phyloP scores from a whole-genome alignment of 64 coral and sea anemone species.

The Stylophora pistillata region DNA sequence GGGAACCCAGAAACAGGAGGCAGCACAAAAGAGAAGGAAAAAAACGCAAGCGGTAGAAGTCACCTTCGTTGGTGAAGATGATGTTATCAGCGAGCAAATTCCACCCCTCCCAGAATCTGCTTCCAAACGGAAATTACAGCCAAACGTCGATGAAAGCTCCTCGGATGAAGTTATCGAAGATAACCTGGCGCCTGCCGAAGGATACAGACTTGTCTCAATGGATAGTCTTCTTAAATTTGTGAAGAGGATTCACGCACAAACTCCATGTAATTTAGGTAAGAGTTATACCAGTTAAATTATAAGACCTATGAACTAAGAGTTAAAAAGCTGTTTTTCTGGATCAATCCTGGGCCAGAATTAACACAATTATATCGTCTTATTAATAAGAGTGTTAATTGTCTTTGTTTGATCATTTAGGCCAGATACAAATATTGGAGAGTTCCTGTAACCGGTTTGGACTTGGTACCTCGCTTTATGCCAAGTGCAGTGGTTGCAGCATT shows the following conservation, averaged over 20 bases:
- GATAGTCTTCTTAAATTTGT: too few species aligned
- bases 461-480: conserved; percentile 4
- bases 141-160: neutral
- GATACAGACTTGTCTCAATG: too few species aligned
- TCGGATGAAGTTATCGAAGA: neutral
- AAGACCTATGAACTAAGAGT: too few species aligned
- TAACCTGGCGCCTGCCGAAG: neutral
- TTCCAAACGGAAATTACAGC: neutral
- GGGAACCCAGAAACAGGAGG: too few species aligned
- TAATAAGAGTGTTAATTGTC: too few species aligned
- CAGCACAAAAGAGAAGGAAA: too few species aligned
- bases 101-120: too few species aligned
- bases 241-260: too few species aligned
- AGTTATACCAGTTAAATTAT: neutral
- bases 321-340: conserved; percentile 5
- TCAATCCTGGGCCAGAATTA: too few species aligned
- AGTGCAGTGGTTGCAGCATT: conserved; percentile 32
- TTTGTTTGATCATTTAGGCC: neutral
- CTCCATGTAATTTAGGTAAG: conserved; percentile 12
- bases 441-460: neutral
- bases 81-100: conserved; percentile 27
- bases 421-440: neutral
- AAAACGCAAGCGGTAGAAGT: too few species aligned
- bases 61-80: neutral
- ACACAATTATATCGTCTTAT: too few species aligned